Evolutionary conservation across 2,797 vertebrate species (phyloP).

Genomic region (Phrynocephalus guinanensis): DNA sequence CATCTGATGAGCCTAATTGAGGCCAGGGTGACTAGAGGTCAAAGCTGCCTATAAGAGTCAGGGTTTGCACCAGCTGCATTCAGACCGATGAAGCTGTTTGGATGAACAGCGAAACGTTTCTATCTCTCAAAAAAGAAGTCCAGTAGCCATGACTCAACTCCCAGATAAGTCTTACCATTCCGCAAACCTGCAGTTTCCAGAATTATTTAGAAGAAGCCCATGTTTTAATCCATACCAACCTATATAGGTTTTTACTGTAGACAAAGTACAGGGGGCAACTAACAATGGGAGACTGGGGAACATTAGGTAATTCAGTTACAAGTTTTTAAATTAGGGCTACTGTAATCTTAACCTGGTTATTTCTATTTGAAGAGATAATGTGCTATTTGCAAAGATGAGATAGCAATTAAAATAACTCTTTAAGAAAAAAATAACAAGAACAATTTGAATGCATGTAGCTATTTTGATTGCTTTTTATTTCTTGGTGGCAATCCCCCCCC

Average conservation of each 20-base stretch:
- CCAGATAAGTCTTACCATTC: background rate
- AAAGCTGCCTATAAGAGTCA: no score
- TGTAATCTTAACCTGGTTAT: background rate
- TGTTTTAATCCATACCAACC: background rate
- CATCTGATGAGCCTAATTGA: no score
- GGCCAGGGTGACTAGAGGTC: no score
- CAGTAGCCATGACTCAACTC: no score
- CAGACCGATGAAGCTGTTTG: no score
- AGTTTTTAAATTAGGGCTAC: background rate
- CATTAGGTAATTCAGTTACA: no score
- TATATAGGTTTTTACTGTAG: no score
- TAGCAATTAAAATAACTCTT: background rate
- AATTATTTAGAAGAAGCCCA: background rate
- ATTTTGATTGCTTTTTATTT: slow-evolving; percentile 21
- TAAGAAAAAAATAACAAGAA: background rate
- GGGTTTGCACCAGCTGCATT: no score
- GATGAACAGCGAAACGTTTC: no score
- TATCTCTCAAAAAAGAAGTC: no score
- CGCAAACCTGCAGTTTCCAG: background rate
- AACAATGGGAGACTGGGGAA: no score
- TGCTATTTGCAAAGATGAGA: slow-evolving; percentile 2
- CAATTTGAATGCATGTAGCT: slow-evolving; percentile 9
- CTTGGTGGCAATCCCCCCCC: no score
- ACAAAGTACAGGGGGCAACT: background rate
- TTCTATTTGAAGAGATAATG: background rate